Evolutionary conservation across 2,113 vertebrate genomes (phyloP).

Genomic region (Catagonus wagneri): DNA sequence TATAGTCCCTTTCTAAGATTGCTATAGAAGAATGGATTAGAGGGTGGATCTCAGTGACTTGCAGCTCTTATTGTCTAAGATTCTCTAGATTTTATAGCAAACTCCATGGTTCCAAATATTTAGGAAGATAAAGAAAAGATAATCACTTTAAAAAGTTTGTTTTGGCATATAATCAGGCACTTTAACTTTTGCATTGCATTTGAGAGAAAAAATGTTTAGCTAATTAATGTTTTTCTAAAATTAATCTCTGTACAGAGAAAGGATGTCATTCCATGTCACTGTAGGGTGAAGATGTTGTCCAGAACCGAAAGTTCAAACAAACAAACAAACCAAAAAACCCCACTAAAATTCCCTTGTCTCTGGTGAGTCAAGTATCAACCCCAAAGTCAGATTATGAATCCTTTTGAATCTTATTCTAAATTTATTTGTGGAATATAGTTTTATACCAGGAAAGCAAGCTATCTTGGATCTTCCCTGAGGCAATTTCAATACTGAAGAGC

Average conservation of each 20-base stretch:
- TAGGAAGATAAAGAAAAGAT: not conserved
- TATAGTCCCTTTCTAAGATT: not conserved
- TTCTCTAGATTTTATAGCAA: not conserved
- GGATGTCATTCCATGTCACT: not conserved
- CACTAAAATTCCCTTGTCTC: not conserved
- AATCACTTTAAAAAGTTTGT: not conserved
- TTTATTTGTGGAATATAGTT: not conserved
- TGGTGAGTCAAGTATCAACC: not conserved
- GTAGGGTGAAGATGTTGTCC: not conserved
- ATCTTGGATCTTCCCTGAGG: not conserved
- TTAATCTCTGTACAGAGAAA: not conserved
- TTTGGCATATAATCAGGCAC: not conserved
- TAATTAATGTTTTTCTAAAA: slow-evolving; percentile 32
- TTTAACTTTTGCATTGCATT: not conserved
- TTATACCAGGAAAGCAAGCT: not conserved
- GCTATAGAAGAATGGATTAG: not conserved
- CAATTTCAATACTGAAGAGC: not conserved
- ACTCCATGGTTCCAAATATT: not conserved
- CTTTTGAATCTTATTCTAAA: not conserved
- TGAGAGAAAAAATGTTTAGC: not conserved
- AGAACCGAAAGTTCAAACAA: not conserved
- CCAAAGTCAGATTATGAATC: not conserved
- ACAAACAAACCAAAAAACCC: not conserved
- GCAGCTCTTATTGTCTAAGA: not conserved
- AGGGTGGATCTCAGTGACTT: not conserved